Evolutionary conservation across 2,797 vertebrate species (phyloP).

Genomic region (Smutsia gigantea): DNA sequence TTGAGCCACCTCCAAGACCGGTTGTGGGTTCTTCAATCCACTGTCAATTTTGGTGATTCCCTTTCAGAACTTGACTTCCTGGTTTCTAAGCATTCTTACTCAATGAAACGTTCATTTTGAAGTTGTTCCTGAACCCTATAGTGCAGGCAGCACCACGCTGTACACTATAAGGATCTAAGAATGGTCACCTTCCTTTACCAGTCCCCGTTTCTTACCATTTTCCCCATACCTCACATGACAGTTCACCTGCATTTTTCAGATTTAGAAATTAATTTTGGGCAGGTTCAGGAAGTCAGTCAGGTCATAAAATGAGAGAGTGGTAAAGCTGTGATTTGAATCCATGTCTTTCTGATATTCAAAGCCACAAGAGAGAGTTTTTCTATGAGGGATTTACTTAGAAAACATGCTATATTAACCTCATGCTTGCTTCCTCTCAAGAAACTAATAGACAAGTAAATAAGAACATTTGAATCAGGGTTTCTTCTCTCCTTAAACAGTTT

Average conservation of each 20-base stretch:
- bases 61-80: neutral
- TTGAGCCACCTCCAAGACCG: neutral
- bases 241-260: neutral
- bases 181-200: accelerated
- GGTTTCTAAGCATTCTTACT: neutral
- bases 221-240: neutral
- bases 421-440: neutral
- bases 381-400: neutral
- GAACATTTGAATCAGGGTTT: neutral
- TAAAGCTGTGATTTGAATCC: neutral
- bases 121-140: neutral
- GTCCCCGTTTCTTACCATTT: neutral
- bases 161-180: neutral
- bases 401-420: accelerated
- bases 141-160: accelerated
- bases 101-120: neutral
- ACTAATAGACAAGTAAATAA: neutral
- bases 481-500: neutral
- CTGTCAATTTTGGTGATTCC: neutral
- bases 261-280: neutral
- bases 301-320: neutral
- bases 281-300: neutral
- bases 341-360: neutral
- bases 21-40: neutral
- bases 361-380: neutral